Conservation (phyloP, 2,113 vertebrate species). For the Istiophorus platypterus region DNA sequence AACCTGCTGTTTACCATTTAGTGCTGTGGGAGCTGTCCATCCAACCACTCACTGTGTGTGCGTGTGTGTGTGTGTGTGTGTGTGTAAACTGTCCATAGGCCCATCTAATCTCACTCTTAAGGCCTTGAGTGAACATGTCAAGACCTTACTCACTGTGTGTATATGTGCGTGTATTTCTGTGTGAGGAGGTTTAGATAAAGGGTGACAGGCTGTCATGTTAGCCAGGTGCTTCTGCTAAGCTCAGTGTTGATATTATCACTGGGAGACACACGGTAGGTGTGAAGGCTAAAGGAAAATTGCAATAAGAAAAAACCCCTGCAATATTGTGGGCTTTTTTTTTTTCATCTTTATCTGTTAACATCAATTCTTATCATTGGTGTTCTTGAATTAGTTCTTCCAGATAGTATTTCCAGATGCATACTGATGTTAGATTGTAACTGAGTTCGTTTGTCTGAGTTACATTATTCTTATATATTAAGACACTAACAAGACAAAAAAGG, state of each 20-base stretch:
- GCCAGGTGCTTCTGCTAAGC: slow-evolving; percentile 63
- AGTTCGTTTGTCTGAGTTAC: not conserved
- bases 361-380: not conserved
- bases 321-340: not conserved
- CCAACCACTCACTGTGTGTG: slow-evolving; percentile 39
- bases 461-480: not conserved
- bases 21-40: slow-evolving; percentile 71
- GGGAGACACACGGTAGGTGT: not conserved
- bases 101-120: slow-evolving; percentile 59
- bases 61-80: slow-evolving; percentile 30
- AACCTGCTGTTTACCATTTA: slow-evolving; percentile 73
- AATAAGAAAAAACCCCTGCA: not conserved
- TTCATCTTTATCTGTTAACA: not conserved
- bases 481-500: not conserved
- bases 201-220: slow-evolving; percentile 64
- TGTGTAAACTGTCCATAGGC: slow-evolving; percentile 43
- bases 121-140: slow-evolving; percentile 63
- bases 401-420: not conserved
- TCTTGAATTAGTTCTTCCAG: not conserved
- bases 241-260: slow-evolving; percentile 52
- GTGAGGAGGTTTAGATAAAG: not conserved
- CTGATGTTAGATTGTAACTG: not conserved
- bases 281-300: not conserved
- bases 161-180: slow-evolving; percentile 48
- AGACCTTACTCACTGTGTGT: slow-evolving; percentile 43